Conservation (phyloP, 1,140 invertebrate genomes). For the Campoletis sonorensis region DNA sequence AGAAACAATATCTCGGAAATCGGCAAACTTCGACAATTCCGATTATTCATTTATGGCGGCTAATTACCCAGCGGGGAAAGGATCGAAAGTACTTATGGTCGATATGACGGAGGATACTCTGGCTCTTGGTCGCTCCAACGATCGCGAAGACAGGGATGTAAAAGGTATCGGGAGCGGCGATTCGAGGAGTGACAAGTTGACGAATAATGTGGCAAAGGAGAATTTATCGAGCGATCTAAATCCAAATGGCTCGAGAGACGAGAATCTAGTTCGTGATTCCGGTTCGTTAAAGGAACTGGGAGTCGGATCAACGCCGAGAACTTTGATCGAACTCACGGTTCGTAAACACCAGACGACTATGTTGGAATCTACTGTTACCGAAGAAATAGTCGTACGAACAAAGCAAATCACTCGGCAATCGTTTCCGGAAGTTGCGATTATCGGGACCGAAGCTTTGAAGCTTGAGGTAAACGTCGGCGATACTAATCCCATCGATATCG, state of each 20-base stretch:
- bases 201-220: background rate
- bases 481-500: background rate
- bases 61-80: background rate
- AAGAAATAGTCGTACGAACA: background rate
- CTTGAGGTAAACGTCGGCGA: background rate
- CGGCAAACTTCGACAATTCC: background rate
- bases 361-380: background rate
- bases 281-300: background rate
- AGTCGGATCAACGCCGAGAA: background rate
- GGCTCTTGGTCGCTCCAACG: background rate
- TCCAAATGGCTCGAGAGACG: background rate
- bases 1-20: background rate
- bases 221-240: background rate
- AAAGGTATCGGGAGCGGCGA: background rate
- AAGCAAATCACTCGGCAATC: slow-evolving; percentile 24
- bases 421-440: background rate
- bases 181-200: background rate
- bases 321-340: background rate
- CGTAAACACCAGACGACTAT: slow-evolving; percentile 20
- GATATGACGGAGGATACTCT: background rate
- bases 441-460: background rate
- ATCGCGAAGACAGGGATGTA: background rate
- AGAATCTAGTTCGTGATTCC: background rate
- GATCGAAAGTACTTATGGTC: background rate
- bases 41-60: background rate